These are phyloP conservation scores for Danio tinwini DNA, from an alignment of 2,797 vertebrate genomes.

Conservation along the genomic window DNA sequence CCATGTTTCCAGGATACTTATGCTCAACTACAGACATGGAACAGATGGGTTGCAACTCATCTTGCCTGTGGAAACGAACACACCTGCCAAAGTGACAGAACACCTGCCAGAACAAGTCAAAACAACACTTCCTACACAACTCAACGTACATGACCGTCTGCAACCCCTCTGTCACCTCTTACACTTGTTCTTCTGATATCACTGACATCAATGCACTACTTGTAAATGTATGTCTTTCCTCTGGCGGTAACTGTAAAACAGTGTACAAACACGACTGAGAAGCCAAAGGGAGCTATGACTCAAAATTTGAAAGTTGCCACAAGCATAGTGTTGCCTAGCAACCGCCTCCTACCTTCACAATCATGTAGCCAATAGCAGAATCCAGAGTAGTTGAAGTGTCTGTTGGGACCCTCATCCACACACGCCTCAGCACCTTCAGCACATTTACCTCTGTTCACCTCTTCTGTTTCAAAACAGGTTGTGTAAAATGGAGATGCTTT, in stretches of 20 bases:
- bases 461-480: not conserved
- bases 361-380: slow-evolving; percentile 18
- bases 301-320: slow-evolving; percentile 45
- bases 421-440: not conserved
- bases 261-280: slow-evolving; percentile 46
- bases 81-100: slow-evolving; percentile 31
- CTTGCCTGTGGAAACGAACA: not conserved
- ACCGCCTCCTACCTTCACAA: slow-evolving; percentile 55
- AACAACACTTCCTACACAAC: not conserved
- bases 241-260: slow-evolving; percentile 13
- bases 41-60: slow-evolving; percentile 10
- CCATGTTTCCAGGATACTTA: slow-evolving; percentile 15
- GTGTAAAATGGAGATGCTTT: not conserved
- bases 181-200: not conserved
- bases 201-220: slow-evolving; percentile 1
- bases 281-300: slow-evolving; percentile 47
- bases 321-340: slow-evolving; percentile 60
- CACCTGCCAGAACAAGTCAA: slow-evolving; percentile 36
- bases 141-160: too few relatives aligned
- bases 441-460: slow-evolving; percentile 4
- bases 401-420: slow-evolving; percentile 23
- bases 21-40: not conserved
- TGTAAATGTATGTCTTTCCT: slow-evolving; percentile 31
- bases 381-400: slow-evolving; percentile 37
- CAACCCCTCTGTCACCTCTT: not conserved